Conservation (phyloP, 2,888 invertebrate species). For the Cylloceria caligata region DNA sequence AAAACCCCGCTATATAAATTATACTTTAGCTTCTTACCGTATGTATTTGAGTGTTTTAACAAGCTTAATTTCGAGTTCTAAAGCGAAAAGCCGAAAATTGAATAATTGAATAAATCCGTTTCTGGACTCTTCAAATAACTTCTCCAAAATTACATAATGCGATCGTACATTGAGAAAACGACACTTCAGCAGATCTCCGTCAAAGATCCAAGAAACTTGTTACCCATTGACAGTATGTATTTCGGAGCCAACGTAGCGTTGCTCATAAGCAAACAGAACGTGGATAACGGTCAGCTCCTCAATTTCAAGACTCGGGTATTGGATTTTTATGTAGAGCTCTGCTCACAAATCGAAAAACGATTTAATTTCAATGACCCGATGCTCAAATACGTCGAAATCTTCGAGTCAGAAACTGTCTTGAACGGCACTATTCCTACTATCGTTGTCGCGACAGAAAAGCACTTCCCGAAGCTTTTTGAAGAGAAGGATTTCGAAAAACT, state of each 20-base stretch:
- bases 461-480: background rate
- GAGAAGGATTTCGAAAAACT: background rate
- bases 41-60: background rate
- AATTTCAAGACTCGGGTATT: slow-evolving; percentile 1
- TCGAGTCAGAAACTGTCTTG: background rate
- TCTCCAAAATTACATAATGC: background rate
- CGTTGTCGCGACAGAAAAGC: background rate
- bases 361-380: background rate
- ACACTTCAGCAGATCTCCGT: background rate
- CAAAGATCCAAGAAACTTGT: background rate
- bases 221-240: background rate
- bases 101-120: background rate
- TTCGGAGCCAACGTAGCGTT: slow-evolving; percentile 10
- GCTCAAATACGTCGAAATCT: background rate
- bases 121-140: background rate
- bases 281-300: background rate
- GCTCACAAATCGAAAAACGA: background rate
- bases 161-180: background rate
- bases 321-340: slow-evolving; percentile 5
- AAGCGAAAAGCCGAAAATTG: background rate
- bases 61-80: slow-evolving; percentile 9
- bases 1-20: background rate
- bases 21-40: background rate
- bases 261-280: background rate
- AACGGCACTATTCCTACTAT: background rate